A percentile compares a stretch with the other conserved stretches of the same genome.
Evolutionary conservation across 2,113 vertebrate species (phyloP).

Genomic region (Rhinopomastus cyanomelas): DNA sequence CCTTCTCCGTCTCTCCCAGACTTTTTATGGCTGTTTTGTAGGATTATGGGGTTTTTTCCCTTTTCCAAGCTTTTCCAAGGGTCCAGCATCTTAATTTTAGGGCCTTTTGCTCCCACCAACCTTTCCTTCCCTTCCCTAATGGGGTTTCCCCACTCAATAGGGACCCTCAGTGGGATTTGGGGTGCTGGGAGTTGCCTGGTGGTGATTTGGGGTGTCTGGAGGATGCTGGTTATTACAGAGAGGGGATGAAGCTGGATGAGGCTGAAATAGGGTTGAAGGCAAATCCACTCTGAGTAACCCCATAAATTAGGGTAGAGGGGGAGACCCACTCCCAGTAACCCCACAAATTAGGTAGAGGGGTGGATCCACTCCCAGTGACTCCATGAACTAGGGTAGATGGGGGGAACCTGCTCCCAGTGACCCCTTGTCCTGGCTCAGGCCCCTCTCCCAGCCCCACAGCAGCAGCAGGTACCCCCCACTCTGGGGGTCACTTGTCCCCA

Average conservation of each 20-base stretch:
- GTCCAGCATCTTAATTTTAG: slow-evolving; percentile 76
- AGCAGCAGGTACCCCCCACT: neutral
- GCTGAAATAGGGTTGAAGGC: neutral
- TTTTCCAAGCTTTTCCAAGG: slow-evolving; percentile 58
- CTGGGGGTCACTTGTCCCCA: neutral
- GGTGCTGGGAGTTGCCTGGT: neutral
- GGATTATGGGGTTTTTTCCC: too few relatives aligned
- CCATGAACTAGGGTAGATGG: neutral
- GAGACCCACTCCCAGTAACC: neutral
- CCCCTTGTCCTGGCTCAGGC: neutral
- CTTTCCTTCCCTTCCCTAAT: neutral
- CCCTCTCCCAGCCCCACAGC: neutral
- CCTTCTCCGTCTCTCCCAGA: neutral
- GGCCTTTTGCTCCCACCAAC: slow-evolving; percentile 48
- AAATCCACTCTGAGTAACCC: too few relatives aligned
- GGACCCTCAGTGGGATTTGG: neutral
- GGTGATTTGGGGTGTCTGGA: neutral
- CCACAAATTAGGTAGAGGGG: neutral
- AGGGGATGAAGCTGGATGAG: neutral
- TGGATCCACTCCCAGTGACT: too few relatives aligned
- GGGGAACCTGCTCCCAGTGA: neutral
- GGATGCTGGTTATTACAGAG: neutral
- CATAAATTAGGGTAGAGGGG: neutral
- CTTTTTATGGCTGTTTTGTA: too few relatives aligned
- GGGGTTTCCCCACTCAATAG: neutral